A percentile compares a stretch with the other conserved stretches of the same genome.
These are phyloP conservation scores for Pomacea canaliculata DNA, from an alignment of 2,888 invertebrate genomes.

Conservation along the genomic window DNA sequence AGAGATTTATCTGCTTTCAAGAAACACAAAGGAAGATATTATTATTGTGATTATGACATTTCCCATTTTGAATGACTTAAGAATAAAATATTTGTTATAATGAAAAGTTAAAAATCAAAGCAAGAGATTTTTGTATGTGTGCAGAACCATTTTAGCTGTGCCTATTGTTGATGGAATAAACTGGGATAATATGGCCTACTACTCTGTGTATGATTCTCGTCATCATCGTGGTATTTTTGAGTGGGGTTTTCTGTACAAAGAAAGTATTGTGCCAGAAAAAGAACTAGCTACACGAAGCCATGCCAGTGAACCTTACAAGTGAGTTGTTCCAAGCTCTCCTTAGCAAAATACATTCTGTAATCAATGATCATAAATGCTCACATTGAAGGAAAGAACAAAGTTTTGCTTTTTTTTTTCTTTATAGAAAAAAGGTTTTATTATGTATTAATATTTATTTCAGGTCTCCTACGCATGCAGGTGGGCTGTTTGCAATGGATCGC, in stretches of 20 bases:
- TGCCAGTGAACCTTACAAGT: constrained; percentile 92
- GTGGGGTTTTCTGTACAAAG: constrained; percentile 99
- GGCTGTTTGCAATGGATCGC: constrained; percentile 94
- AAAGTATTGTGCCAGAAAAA: constrained; percentile 88
- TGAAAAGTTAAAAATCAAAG: too few relatives aligned
- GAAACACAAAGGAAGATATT: too few relatives aligned
- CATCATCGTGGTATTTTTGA: constrained; percentile 96
- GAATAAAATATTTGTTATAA: too few relatives aligned
- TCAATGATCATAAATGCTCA: background rate
- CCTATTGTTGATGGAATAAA: constrained; percentile 97
- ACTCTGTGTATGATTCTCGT: constrained; percentile 85
- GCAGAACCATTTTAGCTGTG: constrained; percentile 90
- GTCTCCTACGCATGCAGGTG: constrained; percentile 97
- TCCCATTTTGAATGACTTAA: too few relatives aligned
- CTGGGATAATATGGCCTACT: constrained; percentile 91
- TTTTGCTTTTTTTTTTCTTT: too few relatives aligned
- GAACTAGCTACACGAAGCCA: constrained; percentile 83
- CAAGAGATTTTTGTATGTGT: background rate
- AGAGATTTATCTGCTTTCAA: too few relatives aligned
- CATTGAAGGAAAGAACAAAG: too few relatives aligned
- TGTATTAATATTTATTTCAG: constrained; percentile 63
- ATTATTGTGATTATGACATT: too few relatives aligned
- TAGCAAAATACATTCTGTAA: background rate
- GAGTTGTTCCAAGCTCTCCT: constrained; percentile 14
- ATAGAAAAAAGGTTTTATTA: too few relatives aligned